These are phyloP conservation scores for Epizoanthus ramosus DNA, from an alignment of 92 coral and sea anemone species.

Conservation along the genomic window DNA sequence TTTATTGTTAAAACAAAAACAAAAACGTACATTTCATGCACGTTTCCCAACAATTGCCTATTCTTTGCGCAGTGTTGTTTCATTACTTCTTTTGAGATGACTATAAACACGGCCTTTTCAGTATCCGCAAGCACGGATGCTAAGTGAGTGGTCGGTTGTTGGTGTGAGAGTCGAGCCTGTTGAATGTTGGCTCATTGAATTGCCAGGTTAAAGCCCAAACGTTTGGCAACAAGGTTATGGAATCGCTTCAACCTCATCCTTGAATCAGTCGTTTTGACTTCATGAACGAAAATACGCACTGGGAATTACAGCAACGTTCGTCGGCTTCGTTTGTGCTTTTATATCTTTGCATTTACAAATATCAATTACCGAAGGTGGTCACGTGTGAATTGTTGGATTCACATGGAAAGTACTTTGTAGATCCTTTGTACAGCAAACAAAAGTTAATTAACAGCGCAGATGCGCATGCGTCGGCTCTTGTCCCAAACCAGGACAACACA, in stretches of 20 bases:
- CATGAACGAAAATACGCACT: background rate
- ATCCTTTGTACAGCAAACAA: background rate
- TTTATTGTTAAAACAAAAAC: slow-evolving; percentile 18
- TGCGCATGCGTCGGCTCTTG: slow-evolving; percentile 25
- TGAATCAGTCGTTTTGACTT: slow-evolving; percentile 9
- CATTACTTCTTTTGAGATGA: background rate
- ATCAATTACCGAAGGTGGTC: slow-evolving; percentile 1
- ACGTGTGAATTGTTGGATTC: slow-evolving; percentile 14
- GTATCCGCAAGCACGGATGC: background rate
- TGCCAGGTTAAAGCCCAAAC: background rate
- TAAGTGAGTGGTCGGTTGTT: background rate
- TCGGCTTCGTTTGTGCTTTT: slow-evolving; percentile 29
- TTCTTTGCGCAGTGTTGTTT: slow-evolving; percentile 9
- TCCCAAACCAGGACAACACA: slow-evolving; percentile 40
- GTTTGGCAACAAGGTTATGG: background rate
- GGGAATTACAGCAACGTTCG: slow-evolving; percentile 1
- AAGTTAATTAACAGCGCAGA: slow-evolving; percentile 25
- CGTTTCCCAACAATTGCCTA: background rate
- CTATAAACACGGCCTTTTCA: background rate
- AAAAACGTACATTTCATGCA: slow-evolving; percentile 11
- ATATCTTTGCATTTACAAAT: background rate
- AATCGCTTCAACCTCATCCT: background rate
- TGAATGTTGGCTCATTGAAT: background rate
- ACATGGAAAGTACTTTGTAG: slow-evolving; percentile 10
- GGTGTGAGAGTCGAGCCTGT: background rate